Percentiles rank a stretch among this genome's conserved stretches.
These are phyloP conservation scores for Eilema caniola DNA, from an alignment of 2,888 invertebrate species.

Conservation along the genomic window DNA sequence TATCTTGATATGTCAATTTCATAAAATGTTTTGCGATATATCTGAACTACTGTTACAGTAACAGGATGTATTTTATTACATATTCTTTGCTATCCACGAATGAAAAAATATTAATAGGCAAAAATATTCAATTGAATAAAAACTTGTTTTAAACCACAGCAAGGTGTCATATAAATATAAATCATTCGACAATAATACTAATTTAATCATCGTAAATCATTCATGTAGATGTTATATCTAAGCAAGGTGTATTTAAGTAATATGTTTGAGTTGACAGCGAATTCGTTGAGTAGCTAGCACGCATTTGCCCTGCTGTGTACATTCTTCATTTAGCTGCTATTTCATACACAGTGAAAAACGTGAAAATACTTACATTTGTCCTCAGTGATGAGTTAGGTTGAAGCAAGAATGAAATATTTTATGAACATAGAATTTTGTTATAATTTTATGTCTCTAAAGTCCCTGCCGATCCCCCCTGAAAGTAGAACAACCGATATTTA, in stretches of 20 bases:
- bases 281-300: too few relatives aligned
- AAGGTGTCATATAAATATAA: not conserved
- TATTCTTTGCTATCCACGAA: slow-evolving; percentile 1
- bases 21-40: slow-evolving; percentile 10
- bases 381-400: too few relatives aligned
- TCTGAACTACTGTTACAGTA: slow-evolving; percentile 21
- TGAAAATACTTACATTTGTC: too few relatives aligned
- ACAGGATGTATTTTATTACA: slow-evolving; percentile 12
- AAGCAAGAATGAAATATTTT: too few relatives aligned
- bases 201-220: not conserved
- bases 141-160: not conserved
- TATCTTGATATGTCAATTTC: slow-evolving; percentile 18
- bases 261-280: not conserved
- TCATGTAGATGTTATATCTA: not conserved
- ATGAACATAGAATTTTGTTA: too few relatives aligned
- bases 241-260: too few relatives aligned
- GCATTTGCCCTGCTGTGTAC: too few relatives aligned
- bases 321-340: too few relatives aligned
- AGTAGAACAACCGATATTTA: too few relatives aligned
- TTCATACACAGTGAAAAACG: too few relatives aligned
- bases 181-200: not conserved
- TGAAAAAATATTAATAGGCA: not conserved
- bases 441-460: too few relatives aligned
- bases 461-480: too few relatives aligned
- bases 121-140: not conserved